These are phyloP conservation scores for Saccostrea glomerata DNA, from an alignment of 1,140 invertebrate species.

Conservation along the genomic window DNA sequence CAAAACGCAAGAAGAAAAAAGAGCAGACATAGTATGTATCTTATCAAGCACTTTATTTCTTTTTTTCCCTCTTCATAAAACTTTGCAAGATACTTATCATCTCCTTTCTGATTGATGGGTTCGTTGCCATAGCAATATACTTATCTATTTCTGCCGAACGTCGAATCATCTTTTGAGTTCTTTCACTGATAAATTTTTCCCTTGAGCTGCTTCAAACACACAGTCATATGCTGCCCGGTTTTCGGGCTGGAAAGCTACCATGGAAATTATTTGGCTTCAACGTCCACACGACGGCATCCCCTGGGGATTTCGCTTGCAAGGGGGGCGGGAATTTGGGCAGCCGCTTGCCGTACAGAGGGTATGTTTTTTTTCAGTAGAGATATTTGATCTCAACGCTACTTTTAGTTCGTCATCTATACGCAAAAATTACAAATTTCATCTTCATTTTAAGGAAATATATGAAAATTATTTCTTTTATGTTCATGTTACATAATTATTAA, in stretches of 20 bases:
- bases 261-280: slow-evolving; percentile 77
- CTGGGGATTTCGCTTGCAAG: slow-evolving; percentile 95
- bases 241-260: slow-evolving; percentile 47
- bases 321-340: slow-evolving; percentile 91
- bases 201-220: slow-evolving; percentile 47
- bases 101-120: neutral
- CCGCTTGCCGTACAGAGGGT: slow-evolving; percentile 95
- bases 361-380: slow-evolving; percentile 75
- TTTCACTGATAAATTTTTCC: slow-evolving; percentile 53
- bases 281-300: slow-evolving; percentile 80
- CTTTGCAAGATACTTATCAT: slow-evolving; percentile 31
- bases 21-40: neutral
- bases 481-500: no score
- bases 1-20: neutral
- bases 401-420: no score
- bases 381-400: neutral
- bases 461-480: no score
- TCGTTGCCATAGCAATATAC: slow-evolving; percentile 55
- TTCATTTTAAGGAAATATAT: no score
- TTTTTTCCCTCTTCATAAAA: slow-evolving; percentile 21
- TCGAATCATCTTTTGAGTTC: slow-evolving; percentile 52
- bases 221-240: slow-evolving; percentile 32
- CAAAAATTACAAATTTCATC: no score
- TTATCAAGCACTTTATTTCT: slow-evolving; percentile 25
- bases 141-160: slow-evolving; percentile 57